These are phyloP conservation scores for Synaphobranchus kaupii DNA, from an alignment of 2,797 vertebrate genomes.

Conservation along the genomic window DNA sequence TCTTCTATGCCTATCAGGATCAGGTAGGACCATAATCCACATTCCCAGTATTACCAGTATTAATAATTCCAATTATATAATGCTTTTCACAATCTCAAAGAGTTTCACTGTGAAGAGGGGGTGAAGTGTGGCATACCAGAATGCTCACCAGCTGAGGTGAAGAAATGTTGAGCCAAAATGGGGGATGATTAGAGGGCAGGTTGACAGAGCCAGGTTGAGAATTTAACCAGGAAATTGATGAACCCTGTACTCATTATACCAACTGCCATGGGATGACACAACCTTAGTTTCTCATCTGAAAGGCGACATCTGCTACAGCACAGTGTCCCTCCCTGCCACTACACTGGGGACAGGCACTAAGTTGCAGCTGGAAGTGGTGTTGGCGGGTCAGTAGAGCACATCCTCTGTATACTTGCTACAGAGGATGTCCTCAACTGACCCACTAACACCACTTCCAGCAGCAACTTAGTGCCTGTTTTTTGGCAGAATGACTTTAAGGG, in stretches of 20 bases:
- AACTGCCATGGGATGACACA: no score
- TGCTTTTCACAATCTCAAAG: neutral
- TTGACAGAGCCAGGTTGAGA: neutral
- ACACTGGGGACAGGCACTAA: no score
- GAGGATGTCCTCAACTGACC: neutral
- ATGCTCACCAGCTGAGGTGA: neutral
- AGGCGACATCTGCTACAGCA: neutral
- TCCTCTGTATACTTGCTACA: neutral
- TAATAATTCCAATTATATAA: neutral
- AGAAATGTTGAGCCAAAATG: neutral
- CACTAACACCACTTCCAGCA: neutral
- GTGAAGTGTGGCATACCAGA: neutral
- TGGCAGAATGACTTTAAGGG: no score
- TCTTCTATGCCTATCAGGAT: constrained; percentile 93
- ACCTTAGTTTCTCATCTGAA: neutral
- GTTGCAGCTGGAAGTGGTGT: no score
- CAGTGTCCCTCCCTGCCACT: neutral
- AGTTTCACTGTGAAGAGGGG: neutral
- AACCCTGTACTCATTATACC: no score
- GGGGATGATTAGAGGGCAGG: neutral
- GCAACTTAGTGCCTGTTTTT: neutral
- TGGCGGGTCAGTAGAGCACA: no score
- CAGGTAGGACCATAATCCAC: constrained; percentile 75
- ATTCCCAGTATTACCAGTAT: neutral
- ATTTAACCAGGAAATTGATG: neutral